A percentile compares a stretch with the other conserved stretches of the same genome.
Evolutionary conservation across 2,888 invertebrate species (phyloP).

Genomic region (Ophion slaviceki): DNA sequence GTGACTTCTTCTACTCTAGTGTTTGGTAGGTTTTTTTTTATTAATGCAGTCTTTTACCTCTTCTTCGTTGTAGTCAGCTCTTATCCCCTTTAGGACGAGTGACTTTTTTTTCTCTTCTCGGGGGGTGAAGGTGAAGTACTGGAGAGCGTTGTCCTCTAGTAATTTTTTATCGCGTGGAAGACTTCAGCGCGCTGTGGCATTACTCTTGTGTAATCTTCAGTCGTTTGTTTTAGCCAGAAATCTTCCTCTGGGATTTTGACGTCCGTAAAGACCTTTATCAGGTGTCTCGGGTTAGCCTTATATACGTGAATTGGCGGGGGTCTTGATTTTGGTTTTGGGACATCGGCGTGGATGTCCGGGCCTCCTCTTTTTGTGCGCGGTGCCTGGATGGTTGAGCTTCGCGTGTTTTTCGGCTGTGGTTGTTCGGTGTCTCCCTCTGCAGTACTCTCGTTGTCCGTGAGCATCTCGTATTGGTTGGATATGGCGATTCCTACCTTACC

Average conservation of each 20-base stretch:
- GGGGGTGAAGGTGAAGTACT: background rate
- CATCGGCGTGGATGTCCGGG: background rate
- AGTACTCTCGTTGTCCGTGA: background rate
- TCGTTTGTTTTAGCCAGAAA: slow-evolving; percentile 3
- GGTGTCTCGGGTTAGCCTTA: background rate
- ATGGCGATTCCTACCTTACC: background rate
- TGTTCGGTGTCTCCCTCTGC: slow-evolving; percentile 14
- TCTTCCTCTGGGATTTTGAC: background rate
- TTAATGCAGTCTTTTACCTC: background rate
- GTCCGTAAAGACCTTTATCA: background rate
- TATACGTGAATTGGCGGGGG: slow-evolving; percentile 23
- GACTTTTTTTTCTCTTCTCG: background rate
- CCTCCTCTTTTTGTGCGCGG: background rate
- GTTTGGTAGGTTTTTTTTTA: too few relatives aligned
- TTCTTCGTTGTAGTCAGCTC: background rate
- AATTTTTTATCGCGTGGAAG: too few relatives aligned
- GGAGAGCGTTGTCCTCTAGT: too few relatives aligned
- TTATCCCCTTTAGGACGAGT: background rate
- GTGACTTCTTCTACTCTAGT: too few relatives aligned
- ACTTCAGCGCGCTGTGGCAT: background rate
- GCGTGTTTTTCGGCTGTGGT: background rate
- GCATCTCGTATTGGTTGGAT: background rate
- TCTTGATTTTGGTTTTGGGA: background rate
- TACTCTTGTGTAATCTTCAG: background rate
- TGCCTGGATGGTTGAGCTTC: background rate